A percentile compares a stretch with the other conserved stretches of the same genome.
phyloP scores from a whole-genome alignment of 2,797 vertebrate genomes.

The Neosilurus mollespiculum region DNA sequence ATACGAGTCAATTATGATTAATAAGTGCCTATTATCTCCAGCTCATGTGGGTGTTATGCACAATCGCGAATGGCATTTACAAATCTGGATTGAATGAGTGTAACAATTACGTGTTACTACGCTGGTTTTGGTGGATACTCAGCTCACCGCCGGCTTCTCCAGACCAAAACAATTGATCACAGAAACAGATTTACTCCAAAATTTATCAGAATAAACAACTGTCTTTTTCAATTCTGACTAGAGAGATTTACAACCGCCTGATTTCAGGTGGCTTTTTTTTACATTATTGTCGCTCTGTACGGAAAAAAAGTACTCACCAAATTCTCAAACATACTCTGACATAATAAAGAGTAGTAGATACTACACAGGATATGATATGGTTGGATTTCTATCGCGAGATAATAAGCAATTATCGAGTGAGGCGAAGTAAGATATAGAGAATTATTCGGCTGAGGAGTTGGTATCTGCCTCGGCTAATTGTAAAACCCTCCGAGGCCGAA shows the following conservation, averaged over 20 bases:
- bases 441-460: too few relatives aligned
- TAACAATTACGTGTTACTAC: slow-evolving; percentile 58
- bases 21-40: slow-evolving; percentile 48
- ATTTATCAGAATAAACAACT: slow-evolving; percentile 32
- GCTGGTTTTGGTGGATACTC: slow-evolving; percentile 43
- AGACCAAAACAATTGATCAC: slow-evolving; percentile 43
- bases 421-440: too few relatives aligned
- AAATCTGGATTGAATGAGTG: slow-evolving; percentile 51
- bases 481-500: too few relatives aligned
- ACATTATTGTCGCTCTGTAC: neutral
- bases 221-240: slow-evolving; percentile 19
- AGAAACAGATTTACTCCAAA: slow-evolving; percentile 35
- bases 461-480: too few relatives aligned
- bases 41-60: slow-evolving; percentile 51
- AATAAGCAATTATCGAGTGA: too few relatives aligned
- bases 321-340: too few relatives aligned
- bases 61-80: slow-evolving; percentile 50
- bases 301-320: neutral
- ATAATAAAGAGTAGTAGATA: too few relatives aligned
- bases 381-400: too few relatives aligned
- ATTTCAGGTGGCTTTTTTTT: neutral
- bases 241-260: neutral
- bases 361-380: too few relatives aligned
- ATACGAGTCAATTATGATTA: slow-evolving; percentile 38
- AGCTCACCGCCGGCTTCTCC: slow-evolving; percentile 43